phyloP scores from a whole-genome alignment of 35 echinoderm and acorn worm genomes.

The Nesometra sesokonis region DNA sequence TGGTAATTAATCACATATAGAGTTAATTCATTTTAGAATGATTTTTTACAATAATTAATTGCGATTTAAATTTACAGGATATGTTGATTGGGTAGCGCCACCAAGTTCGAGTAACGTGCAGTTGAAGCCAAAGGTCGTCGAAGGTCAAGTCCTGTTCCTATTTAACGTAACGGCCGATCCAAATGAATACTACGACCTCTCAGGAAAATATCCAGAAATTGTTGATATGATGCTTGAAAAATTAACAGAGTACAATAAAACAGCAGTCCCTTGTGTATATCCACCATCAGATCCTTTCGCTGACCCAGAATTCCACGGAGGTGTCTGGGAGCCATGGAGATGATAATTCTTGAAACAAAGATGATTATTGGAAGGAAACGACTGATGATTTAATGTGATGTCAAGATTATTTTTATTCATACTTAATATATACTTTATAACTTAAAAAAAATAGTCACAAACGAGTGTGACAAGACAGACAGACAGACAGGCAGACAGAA shows the following conservation, averaged over 20 bases:
- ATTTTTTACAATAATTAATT: too few species aligned
- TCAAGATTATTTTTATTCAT: too few species aligned
- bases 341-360: too few species aligned
- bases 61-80: neutral
- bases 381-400: too few species aligned
- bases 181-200: constrained; percentile 31
- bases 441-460: too few species aligned
- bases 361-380: too few species aligned
- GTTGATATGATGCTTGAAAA: constrained; percentile 29
- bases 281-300: constrained; percentile 12
- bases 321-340: constrained; percentile 40
- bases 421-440: too few species aligned
- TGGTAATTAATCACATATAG: too few species aligned
- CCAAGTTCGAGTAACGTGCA: constrained; percentile 21
- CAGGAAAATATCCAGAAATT: constrained; percentile 28
- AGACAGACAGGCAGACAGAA: too few species aligned
- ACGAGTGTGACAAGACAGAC: too few species aligned
- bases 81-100: constrained; percentile 8
- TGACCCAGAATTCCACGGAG: constrained; percentile 15
- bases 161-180: constrained; percentile 55
- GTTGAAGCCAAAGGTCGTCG: neutral
- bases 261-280: constrained; percentile 31
- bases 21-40: too few species aligned
- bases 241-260: constrained; percentile 32
- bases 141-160: constrained; percentile 14